Conservation (phyloP, 1,140 invertebrate species). For the Zaprionus vittiger region DNA sequence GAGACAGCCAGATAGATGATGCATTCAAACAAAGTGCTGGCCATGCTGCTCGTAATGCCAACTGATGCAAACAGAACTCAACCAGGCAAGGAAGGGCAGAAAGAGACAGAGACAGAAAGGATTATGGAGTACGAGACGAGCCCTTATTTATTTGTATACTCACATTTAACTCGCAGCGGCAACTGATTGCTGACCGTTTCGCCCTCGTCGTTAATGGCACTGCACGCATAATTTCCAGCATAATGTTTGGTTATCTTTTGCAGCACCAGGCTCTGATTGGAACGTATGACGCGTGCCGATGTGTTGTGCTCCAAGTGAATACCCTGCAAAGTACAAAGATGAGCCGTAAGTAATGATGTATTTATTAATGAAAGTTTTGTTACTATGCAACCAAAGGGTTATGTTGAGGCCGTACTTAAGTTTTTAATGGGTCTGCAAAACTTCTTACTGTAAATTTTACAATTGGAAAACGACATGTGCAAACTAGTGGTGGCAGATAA, state of each 20-base stretch:
- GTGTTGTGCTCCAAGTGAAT: conserved; percentile 91
- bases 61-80: conserved; percentile 23
- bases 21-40: conserved; percentile 40
- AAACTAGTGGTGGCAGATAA: neutral
- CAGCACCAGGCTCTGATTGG: conserved; percentile 92
- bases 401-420: neutral
- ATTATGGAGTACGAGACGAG: conserved; percentile 13
- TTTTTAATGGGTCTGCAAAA: neutral
- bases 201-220: conserved; percentile 91
- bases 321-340: conserved; percentile 86
- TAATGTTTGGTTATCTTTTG: conserved; percentile 92
- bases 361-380: neutral
- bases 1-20: conserved; percentile 62
- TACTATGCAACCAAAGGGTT: neutral
- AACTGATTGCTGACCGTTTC: conserved; percentile 92
- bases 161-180: conserved; percentile 92
- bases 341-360: neutral
- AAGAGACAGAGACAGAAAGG: neutral
- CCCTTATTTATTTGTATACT: conserved; percentile 85
- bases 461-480: neutral
- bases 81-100: neutral
- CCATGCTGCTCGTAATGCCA: conserved; percentile 21
- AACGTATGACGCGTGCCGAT: conserved; percentile 91
- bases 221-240: conserved; percentile 92
- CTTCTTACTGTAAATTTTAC: neutral